Base-by-base conservation (phyloP, 2,888 invertebrate species). In the Hoplodrina blanda region DNA sequence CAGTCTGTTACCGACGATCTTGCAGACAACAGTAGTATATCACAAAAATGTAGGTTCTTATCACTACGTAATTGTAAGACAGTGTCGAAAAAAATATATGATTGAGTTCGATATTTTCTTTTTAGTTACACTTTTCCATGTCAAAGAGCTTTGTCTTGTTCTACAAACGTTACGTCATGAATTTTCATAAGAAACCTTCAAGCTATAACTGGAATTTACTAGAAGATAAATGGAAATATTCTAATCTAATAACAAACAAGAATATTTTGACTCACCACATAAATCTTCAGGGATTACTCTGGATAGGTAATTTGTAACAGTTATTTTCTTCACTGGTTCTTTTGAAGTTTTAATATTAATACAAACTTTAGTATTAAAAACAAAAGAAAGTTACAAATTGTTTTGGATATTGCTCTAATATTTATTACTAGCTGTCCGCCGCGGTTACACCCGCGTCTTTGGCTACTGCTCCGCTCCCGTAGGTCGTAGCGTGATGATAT, bases 1-100 rank as follows among this genome's bases (percentile, higher is more conserved):
- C 7, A 5, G 33, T 4, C 33, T 33, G 33, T 4, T 6, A 6
- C 33, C 33, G 33, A 33, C 25, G 25, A 98, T 98, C 37, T 37
- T 7, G 13, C 11, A 11, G 10, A 4, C 46, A 5, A 46, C 10
- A 46, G 17, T 15, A 17, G 41, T 13, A 41, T 41, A 41, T 41
- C 2, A 41, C 11, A 17, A 46, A 15, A 46, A 46, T 4, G 17
- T 41, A 37, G 37, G 8, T 37, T 37, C 44, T 4, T 15, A 44
- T 11, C 44, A 4, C 4, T 17, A 46, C 5, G 6, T 17, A 6
- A 46, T 17, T 46, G 15, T 46, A 17, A 15, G 3, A 0, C 44
- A 46, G 5, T 4, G 1, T 46, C 17, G 46, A 17, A 17, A 17
- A n/a, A 17, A 17, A 46, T 4, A 15, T 33, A 10, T 30, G 7